Percentiles rank a stretch among this genome's conserved stretches.
Conservation (phyloP, 2,797 vertebrate genomes). For the Lycodopsis pacificus region DNA sequence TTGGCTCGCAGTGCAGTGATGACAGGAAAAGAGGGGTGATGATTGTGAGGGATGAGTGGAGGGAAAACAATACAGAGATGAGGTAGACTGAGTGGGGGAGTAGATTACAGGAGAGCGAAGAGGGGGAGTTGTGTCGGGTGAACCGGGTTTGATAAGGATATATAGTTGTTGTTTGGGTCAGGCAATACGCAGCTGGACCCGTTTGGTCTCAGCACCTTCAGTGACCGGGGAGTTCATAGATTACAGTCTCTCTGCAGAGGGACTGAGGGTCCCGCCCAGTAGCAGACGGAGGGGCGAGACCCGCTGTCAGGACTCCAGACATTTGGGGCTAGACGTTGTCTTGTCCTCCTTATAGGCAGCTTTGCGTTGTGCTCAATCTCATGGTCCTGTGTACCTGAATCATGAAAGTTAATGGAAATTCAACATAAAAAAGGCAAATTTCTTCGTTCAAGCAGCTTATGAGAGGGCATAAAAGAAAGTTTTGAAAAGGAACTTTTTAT, state of each 20-base stretch:
- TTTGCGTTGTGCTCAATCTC: not conserved
- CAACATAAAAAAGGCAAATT: not conserved
- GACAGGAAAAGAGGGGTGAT: slow-evolving; percentile 47
- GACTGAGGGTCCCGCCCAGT: slow-evolving; percentile 19
- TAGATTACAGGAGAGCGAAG: slow-evolving; percentile 23
- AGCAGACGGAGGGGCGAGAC: slow-evolving; percentile 51
- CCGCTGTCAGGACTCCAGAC: slow-evolving; percentile 22
- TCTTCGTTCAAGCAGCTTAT: not conserved
- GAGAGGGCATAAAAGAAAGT: not conserved
- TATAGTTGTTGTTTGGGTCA: slow-evolving; percentile 32
- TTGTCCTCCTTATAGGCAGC: not conserved
- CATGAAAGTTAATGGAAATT: not conserved
- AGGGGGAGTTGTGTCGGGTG: slow-evolving; percentile 19
- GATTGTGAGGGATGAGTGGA: slow-evolving; percentile 58
- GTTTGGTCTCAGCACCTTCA: slow-evolving; percentile 39
- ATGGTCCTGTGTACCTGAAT: not conserved
- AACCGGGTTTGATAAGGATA: slow-evolving; percentile 61
- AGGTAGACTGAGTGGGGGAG: slow-evolving; percentile 7
- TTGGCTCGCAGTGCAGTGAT: slow-evolving; percentile 49
- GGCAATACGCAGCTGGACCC: slow-evolving; percentile 16
- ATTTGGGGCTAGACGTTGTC: not conserved
- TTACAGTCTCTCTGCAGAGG: slow-evolving; percentile 28
- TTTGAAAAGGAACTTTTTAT: not conserved
- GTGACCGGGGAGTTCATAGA: slow-evolving; percentile 31
- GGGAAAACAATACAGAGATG: slow-evolving; percentile 36